Evolutionary conservation across 2,113 vertebrate species (phyloP).

Genomic region (Cichladusa arquata): DNA sequence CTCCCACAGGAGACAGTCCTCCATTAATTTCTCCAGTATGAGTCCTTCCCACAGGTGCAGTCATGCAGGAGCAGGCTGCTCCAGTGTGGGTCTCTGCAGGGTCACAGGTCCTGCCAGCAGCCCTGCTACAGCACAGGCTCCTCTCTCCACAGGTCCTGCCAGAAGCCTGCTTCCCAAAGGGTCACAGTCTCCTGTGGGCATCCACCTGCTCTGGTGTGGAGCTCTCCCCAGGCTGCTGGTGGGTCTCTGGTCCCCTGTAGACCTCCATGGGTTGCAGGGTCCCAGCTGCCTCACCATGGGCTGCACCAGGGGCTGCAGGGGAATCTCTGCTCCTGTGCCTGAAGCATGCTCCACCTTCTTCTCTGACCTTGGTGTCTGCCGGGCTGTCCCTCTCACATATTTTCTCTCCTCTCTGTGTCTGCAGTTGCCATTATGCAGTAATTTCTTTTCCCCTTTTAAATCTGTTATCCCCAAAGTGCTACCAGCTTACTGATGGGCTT

Average conservation of each 20-base stretch:
- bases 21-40: background rate
- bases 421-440: background rate
- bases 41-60: background rate
- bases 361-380: background rate
- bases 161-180: background rate
- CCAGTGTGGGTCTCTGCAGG: background rate
- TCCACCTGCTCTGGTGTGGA: background rate
- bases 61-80: background rate
- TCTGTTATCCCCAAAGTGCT: background rate
- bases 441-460: background rate
- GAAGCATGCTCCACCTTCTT: background rate
- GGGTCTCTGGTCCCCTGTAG: background rate
- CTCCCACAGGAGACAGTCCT: background rate
- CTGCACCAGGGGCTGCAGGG: background rate
- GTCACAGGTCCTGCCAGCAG: background rate
- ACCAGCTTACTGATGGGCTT: rapidly evolving
- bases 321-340: background rate
- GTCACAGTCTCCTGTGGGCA: background rate
- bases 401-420: background rate
- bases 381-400: background rate
- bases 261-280: background rate
- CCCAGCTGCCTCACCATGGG: background rate
- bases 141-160: background rate
- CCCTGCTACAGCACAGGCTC: background rate
- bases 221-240: background rate